A percentile compares a stretch with the other conserved stretches of the same genome.
phyloP scores from a whole-genome alignment of 2,888 invertebrate genomes.

The Molorchus minor region DNA sequence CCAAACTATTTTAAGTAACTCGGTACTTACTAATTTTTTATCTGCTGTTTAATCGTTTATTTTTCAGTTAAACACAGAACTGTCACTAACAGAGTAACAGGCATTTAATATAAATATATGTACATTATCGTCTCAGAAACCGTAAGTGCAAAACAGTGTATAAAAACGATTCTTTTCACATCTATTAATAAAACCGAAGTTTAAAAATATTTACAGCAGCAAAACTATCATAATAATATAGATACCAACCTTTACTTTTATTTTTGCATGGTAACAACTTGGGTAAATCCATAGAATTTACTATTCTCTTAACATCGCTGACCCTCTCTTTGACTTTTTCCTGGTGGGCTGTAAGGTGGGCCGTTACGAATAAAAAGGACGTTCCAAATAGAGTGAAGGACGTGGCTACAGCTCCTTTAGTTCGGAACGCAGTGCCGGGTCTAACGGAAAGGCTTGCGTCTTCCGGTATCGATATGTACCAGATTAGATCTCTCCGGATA shows the following conservation, averaged over 20 bases:
- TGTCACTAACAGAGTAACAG: conserved; percentile 8
- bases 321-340: conserved; percentile 88
- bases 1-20: conserved; percentile 26
- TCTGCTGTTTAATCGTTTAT: conserved; percentile 1
- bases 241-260: conserved; percentile 73
- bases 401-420: conserved; percentile 95
- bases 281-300: conserved; percentile 82
- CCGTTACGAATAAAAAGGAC: conserved; percentile 93
- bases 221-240: no score
- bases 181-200: no score
- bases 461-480: conserved; percentile 95
- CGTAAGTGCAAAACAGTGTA: no score
- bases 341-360: conserved; percentile 93
- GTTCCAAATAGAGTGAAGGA: conserved; percentile 95
- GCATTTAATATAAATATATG: not conserved
- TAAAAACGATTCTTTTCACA: no score
- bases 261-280: conserved; percentile 80
- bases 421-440: conserved; percentile 88
- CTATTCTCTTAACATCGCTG: conserved; percentile 85
- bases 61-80: conserved; percentile 17
- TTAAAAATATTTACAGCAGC: no score
- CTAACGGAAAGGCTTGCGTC: conserved; percentile 88
- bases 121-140: no score
- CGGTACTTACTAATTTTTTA: conserved; percentile 32
- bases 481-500: conserved; percentile 89